A percentile compares a stretch with the other conserved stretches of the same genome.
These are phyloP conservation scores for Cnemophilus loriae DNA, from an alignment of 2,113 vertebrate genomes.

Conservation along the genomic window DNA sequence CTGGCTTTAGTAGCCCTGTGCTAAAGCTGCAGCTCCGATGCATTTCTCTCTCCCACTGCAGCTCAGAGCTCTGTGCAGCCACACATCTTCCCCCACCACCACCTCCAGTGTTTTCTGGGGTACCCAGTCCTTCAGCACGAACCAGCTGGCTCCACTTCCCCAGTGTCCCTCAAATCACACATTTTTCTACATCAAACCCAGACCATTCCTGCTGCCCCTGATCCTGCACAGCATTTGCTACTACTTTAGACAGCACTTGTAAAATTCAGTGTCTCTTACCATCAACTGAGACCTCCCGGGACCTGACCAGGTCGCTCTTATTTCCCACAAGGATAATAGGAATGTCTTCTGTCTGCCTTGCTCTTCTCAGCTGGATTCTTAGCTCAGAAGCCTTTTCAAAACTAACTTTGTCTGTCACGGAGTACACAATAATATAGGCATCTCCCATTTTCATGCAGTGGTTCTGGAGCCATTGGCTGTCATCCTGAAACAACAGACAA, in stretches of 20 bases:
- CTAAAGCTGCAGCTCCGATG: not conserved
- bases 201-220: not conserved
- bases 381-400: constrained; percentile 98
- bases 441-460: constrained; percentile 99
- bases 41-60: not conserved
- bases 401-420: constrained; percentile 95
- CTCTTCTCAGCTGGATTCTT: constrained; percentile 91
- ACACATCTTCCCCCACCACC: not conserved
- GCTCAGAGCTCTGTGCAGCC: not conserved
- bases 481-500: constrained; percentile 76
- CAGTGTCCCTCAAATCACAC: not conserved
- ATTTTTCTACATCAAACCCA: not conserved
- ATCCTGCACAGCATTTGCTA: not conserved
- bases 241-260: not conserved
- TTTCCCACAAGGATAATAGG: constrained; percentile 99
- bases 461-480: constrained; percentile 89
- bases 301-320: constrained; percentile 96
- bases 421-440: constrained; percentile 97
- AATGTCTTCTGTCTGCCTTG: constrained; percentile 92
- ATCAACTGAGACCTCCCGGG: constrained; percentile 93
- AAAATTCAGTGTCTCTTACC: constrained; percentile 75
- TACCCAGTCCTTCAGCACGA: not conserved
- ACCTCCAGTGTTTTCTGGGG: not conserved
- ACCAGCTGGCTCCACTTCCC: not conserved
- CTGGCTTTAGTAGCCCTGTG: not conserved